phyloP scores from a whole-genome alignment of 2,113 vertebrate species.

The Regulus satrapa region DNA sequence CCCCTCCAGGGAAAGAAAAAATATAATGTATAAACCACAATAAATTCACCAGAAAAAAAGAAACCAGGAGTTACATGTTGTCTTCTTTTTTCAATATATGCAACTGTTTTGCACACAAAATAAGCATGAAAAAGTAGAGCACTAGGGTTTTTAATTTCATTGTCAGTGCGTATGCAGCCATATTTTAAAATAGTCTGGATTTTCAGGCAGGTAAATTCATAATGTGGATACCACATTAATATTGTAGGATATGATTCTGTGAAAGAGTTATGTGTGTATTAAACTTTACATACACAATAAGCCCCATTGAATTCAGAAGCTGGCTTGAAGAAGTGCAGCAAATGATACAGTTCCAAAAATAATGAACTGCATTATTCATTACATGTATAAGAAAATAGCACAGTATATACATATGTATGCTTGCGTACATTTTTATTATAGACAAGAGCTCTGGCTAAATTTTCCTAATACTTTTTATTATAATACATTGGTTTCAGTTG shows the following conservation, averaged over 20 bases:
- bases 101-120: background rate
- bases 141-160: background rate
- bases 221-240: slow-evolving; percentile 23
- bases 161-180: background rate
- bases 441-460: slow-evolving; percentile 8
- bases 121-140: background rate
- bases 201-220: slow-evolving; percentile 47
- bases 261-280: slow-evolving; percentile 38
- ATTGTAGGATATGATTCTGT: slow-evolving; percentile 9
- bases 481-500: slow-evolving; percentile 13
- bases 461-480: slow-evolving; percentile 49
- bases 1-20: background rate
- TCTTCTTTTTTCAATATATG: background rate
- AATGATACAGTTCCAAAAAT: slow-evolving; percentile 63
- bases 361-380: slow-evolving; percentile 67
- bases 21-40: background rate
- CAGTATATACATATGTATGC: slow-evolving; percentile 43
- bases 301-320: slow-evolving; percentile 54
- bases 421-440: slow-evolving; percentile 34
- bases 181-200: slow-evolving; percentile 15
- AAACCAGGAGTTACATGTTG: background rate
- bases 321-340: slow-evolving; percentile 49
- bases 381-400: slow-evolving; percentile 45
- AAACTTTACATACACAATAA: slow-evolving; percentile 52
- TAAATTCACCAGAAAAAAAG: background rate